Evolutionary conservation across 2,797 vertebrate genomes (phyloP), one percentile per base, ranked within the genome.

Genomic region (Sylvilagus floridanus): DNA sequence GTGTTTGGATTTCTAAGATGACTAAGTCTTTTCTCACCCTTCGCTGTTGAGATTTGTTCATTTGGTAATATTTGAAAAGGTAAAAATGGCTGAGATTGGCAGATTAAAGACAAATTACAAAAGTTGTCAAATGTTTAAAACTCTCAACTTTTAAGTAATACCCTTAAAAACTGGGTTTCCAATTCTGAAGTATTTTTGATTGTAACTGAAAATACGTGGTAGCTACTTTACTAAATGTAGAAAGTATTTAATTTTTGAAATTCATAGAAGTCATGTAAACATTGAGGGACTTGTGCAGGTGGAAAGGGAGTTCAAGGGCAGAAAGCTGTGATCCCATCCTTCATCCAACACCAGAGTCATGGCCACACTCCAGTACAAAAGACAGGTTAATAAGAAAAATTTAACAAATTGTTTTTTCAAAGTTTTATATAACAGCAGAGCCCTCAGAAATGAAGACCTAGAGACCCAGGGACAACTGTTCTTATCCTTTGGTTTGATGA

Each of bases 51-150:
- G 35, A 84, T 79, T 76, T 79, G 21, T 57, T 95, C 66, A 37
- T 76, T 75, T 94, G 69, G 5, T 90, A 68, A 79, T 47, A 60
- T 28, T 88, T 73, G 26, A 32, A 35, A 83, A 88, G 21, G 88
- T 2, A n/a, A 66, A 85, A 77, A 86, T 71, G 26, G 71, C 17
- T 66, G 69, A 72, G 17, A 84, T 50, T 57, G 79, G 7, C 13
- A 57, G 84, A 76, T 52, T 24, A 81, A 63, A 90, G 87, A 78
- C 22, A 78, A 85, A 52, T 30, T 50, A 5, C 84, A 83, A 82
- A 75, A 69, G 37, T 21, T 75, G 30, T 5, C 8, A 90, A 47
- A 63, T 32, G 75, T 50, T 60, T 10, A 76, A 77, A 88, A 79
- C 17, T 5, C 63, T 62, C 30, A 7, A 11, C 47, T 35, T 81